These are phyloP conservation scores for Sinocyclocheilus rhinocerous DNA, from an alignment of 2,113 vertebrate species.

Conservation along the genomic window DNA sequence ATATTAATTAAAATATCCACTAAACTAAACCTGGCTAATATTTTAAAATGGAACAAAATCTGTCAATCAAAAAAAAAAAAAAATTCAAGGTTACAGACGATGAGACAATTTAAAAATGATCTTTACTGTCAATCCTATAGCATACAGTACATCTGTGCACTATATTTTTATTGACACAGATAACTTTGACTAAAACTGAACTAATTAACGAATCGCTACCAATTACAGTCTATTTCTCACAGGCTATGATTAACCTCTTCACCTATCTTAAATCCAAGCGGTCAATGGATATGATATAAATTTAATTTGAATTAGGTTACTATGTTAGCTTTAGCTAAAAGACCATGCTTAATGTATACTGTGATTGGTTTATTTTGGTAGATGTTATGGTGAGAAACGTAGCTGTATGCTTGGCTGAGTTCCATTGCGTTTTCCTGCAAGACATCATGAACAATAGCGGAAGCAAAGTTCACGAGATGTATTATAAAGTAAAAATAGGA, in stretches of 20 bases:
- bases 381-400: constrained; percentile 13
- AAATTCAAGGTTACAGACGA: constrained; percentile 27
- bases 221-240: constrained; percentile 73
- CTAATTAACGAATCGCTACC: constrained; percentile 72
- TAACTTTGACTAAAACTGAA: constrained; percentile 72
- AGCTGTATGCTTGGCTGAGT: not conserved
- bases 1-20: constrained; percentile 20
- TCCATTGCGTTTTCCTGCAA: constrained; percentile 15
- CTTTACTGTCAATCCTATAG: constrained; percentile 58
- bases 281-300: constrained; percentile 73
- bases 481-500: constrained; percentile 16
- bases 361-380: constrained; percentile 3
- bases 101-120: constrained; percentile 40
- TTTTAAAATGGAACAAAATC: constrained; percentile 43
- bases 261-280: constrained; percentile 69
- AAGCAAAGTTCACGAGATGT: constrained; percentile 12
- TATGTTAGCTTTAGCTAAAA: constrained; percentile 65
- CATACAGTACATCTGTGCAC: constrained; percentile 30
- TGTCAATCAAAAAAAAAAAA: constrained; percentile 16
- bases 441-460: not conserved
- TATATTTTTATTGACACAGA: constrained; percentile 75
- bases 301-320: constrained; percentile 77
- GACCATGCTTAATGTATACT: constrained; percentile 44
- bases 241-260: constrained; percentile 80
- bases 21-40: not conserved